Evolutionary conservation across 2,888 invertebrate genomes (phyloP), one percentile per base, ranked within the genome.

Genomic region (Apotomis betuletana): DNA sequence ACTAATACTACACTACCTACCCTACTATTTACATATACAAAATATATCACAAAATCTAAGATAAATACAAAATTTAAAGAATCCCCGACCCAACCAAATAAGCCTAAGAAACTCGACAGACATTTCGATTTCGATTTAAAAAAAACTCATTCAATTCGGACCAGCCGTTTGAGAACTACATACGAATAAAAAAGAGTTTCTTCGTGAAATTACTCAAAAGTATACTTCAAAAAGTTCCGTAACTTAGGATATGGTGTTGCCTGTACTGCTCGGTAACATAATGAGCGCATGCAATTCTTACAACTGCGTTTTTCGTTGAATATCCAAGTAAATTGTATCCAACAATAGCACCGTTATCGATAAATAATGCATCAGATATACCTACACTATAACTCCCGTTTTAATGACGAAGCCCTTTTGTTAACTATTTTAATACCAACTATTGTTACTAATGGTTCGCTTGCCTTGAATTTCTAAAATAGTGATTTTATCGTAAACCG

Each of bases 361-460:
- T 85, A 85, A 81, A 85, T 85, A 83, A 85, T 85, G 81, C 83
- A 85, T 82, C 80, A 79, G 81, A 80, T 86, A 69, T 61, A 49
- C 9, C 44, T 8, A 6, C 5, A 8, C 65, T 73, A 67, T 62
- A 67, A 64, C 60, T 73, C 77, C 78, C 77, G 76, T 78, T 79
- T 82, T 86, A 87, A 87, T 87, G 87, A 88, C 87, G 87, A 87
- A 62, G 49, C 36, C 63, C 83, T 68, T 72, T 72, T 72, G 72
- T 72, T 68, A 72, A 72, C 62, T 72, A 72, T 68, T 67, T 72
- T 72, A 72, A 68, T 68, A 72, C 72, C 68, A 67, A 72, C 67
- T 68, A 67, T 67, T 76, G 60, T 76, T 75, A 77, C 80, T 83
- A 83, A 83, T 83, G 81, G 82, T 64, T 75, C 75, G 70, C 75